A percentile compares a stretch with the other conserved stretches of the same genome.
phyloP scores from a whole-genome alignment of 1,140 invertebrate species.

The Oncopeltus fasciatus region DNA sequence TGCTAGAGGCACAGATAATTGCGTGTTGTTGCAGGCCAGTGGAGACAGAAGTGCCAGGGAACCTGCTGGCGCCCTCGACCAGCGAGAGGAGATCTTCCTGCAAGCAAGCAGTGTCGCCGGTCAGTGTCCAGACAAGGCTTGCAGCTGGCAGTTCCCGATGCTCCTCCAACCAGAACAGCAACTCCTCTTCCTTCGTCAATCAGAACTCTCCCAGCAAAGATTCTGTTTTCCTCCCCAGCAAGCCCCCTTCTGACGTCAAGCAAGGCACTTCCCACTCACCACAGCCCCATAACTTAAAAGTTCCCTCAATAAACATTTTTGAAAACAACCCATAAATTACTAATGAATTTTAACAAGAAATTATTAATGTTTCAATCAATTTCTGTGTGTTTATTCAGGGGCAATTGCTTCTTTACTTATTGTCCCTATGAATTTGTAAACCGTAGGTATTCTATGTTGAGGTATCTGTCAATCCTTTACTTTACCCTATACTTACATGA shows the following conservation, averaged over 20 bases:
- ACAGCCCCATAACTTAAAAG: neutral
- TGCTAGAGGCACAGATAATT: no score
- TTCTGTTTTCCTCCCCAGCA: conserved; percentile 1
- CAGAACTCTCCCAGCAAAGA: neutral
- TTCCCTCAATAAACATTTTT: conserved; percentile 6
- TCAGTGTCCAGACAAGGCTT: conserved; percentile 21
- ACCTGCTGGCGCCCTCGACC: conserved; percentile 2
- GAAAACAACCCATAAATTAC: no score
- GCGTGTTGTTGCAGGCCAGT: neutral
- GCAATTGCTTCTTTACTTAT: no score
- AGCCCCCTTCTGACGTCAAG: neutral
- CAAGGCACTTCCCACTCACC: neutral
- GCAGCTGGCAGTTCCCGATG: conserved; percentile 14
- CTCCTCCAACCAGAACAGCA: conserved; percentile 11
- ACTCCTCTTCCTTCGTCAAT: neutral
- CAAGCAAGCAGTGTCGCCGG: conserved; percentile 22
- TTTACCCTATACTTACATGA: no score
- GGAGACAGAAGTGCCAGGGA: neutral
- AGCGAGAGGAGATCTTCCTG: conserved; percentile 20
- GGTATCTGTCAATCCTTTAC: no score
- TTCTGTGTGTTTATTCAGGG: no score
- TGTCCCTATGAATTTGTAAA: no score
- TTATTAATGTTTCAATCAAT: no score
- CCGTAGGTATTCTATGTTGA: no score
- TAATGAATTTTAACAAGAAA: no score